These are phyloP conservation scores for Erinaceus europaeus DNA, from an alignment of 2,113 vertebrate species.

Conservation along the genomic window DNA sequence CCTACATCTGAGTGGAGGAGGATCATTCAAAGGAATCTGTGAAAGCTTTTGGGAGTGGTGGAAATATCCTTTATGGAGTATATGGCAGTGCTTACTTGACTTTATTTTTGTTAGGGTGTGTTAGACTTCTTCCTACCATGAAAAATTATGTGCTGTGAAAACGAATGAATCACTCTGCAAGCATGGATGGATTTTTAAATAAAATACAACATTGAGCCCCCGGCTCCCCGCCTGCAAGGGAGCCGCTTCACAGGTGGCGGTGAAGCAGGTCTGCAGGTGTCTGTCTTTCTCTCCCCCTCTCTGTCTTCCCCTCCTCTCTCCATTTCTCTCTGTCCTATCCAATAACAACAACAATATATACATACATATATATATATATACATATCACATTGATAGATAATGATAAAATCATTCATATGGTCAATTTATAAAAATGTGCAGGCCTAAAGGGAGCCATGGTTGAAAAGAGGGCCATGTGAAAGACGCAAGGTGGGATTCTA, in stretches of 20 bases:
- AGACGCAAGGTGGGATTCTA: no score
- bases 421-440: neutral
- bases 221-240: no score
- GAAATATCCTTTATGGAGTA: neutral
- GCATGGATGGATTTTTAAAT: neutral
- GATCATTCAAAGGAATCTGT: neutral
- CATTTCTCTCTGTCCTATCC: no score
- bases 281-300: no score
- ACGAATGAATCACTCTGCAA: neutral
- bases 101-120: constrained; percentile 3
- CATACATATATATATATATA: no score
- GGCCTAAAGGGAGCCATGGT: no score
- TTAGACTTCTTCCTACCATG: neutral
- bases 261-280: no score
- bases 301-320: no score
- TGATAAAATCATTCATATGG: neutral
- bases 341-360: no score
- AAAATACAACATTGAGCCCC: no score
- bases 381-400: neutral
- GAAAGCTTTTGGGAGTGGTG: neutral
- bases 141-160: neutral
- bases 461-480: no score
- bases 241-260: no score
- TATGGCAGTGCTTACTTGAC: neutral
- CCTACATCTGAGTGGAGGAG: neutral